These are phyloP conservation scores for Acrossocheilus fasciatus DNA, from an alignment of 2,797 vertebrate species.

Conservation along the genomic window DNA sequence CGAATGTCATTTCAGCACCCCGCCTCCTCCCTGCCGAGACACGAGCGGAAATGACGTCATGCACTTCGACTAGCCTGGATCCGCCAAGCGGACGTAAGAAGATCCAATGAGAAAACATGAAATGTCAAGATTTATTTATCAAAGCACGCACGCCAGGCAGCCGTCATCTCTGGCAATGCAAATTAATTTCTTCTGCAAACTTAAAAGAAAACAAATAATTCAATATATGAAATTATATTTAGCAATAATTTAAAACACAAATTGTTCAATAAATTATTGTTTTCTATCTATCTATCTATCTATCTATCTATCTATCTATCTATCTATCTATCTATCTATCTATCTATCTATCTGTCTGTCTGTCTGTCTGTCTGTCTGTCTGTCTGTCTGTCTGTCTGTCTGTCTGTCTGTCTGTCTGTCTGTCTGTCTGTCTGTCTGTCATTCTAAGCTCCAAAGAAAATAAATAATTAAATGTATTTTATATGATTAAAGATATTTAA, in stretches of 20 bases:
- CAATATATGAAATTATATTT: not conserved
- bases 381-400: not conserved
- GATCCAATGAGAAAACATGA: not conserved
- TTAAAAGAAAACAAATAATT: not conserved
- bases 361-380: too few relatives aligned
- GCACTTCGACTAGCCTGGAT: not conserved
- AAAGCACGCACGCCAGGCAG: not conserved
- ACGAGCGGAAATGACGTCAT: slow-evolving; percentile 44
- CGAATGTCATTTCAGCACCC: slow-evolving; percentile 57
- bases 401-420: too few relatives aligned
- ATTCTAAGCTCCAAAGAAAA: not conserved
- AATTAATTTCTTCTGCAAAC: not conserved
- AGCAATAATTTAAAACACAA: not conserved
- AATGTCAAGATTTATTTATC: not conserved
- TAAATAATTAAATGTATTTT: not conserved
- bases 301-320: too few relatives aligned
- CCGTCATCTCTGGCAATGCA: not conserved
- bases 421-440: too few relatives aligned
- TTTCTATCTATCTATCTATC: not conserved
- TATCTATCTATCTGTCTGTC: too few relatives aligned
- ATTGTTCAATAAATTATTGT: too few relatives aligned
- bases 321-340: too few relatives aligned
- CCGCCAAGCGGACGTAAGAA: not conserved
- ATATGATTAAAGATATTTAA: not conserved
- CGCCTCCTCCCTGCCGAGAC: slow-evolving; percentile 66